Evolutionary conservation across 2,113 vertebrate species (phyloP).

Genomic region (Elgaria multicarinata): DNA sequence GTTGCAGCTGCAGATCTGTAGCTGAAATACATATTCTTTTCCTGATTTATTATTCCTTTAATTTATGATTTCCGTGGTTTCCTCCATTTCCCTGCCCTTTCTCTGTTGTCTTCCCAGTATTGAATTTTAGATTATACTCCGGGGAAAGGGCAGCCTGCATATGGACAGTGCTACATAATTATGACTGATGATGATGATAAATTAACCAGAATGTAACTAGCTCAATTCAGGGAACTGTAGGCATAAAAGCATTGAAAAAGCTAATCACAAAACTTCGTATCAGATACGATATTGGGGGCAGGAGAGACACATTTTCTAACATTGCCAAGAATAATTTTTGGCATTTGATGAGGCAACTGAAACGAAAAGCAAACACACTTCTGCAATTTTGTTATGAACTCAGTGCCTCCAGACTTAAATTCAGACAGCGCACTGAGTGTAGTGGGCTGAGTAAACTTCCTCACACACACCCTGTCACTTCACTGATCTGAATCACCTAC

Average conservation of each 20-base stretch:
- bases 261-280: not conserved
- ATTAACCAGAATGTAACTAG: not conserved
- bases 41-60: too few relatives aligned
- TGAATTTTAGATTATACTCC: not conserved
- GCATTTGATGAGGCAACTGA: not conserved
- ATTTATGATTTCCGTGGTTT: not conserved
- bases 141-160: not conserved
- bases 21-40: not conserved
- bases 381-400: not conserved
- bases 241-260: not conserved
- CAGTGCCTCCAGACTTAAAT: not conserved
- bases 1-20: not conserved
- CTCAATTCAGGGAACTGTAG: not conserved
- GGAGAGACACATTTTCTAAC: not conserved
- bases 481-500: not conserved
- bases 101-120: not conserved
- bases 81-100: not conserved
- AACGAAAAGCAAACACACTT: not conserved
- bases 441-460: not conserved
- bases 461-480: not conserved
- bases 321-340: not conserved
- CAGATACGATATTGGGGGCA: not conserved
- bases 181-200: too few relatives aligned
- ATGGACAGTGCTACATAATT: too few relatives aligned
- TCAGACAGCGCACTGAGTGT: not conserved